phyloP scores from a whole-genome alignment of 1,140 invertebrate genomes.

The Drosophila pruinosa region DNA sequence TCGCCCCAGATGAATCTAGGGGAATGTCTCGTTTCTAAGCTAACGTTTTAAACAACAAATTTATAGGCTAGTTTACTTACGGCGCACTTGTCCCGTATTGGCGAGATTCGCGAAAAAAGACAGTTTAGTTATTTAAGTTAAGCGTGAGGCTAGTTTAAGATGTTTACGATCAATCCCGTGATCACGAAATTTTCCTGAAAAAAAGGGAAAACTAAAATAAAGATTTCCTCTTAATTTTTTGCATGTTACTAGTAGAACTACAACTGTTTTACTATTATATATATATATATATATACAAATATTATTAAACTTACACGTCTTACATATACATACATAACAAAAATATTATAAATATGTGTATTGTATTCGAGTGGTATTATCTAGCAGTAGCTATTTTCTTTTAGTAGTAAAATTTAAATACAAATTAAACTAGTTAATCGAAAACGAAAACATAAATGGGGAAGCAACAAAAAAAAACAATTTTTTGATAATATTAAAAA shows the following conservation, averaged over 20 bases:
- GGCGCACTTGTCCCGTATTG: neutral
- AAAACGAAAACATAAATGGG: conserved; percentile 18
- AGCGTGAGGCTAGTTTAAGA: conserved; percentile 63
- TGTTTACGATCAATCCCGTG: conserved; percentile 3
- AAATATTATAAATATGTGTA: conserved; percentile 26
- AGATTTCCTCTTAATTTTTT: conserved; percentile 24
- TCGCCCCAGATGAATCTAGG: conserved; percentile 47
- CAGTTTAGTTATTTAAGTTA: conserved; percentile 41
- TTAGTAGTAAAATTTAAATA: conserved; percentile 69
- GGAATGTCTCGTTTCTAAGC: conserved; percentile 10
- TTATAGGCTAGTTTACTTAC: conserved; percentile 30
- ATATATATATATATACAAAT: conserved; percentile 30
- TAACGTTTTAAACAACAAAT: conserved; percentile 19
- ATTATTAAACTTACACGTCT: conserved; percentile 21
- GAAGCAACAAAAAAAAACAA: conserved; percentile 13
- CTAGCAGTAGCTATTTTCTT: conserved; percentile 54
- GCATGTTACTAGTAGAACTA: conserved; percentile 23
- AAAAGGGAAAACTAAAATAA: neutral
- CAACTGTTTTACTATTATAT: conserved; percentile 37
- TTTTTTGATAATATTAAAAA: conserved; percentile 69
- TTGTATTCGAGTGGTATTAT: conserved; percentile 52
- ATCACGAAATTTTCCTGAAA: conserved; percentile 30
- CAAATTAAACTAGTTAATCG: conserved; percentile 65
- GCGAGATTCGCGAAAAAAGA: conserved; percentile 25
- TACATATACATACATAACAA: conserved; percentile 39